Evolutionary conservation across 2,113 vertebrate genomes (phyloP).

Genomic region (Elgaria multicarinata): DNA sequence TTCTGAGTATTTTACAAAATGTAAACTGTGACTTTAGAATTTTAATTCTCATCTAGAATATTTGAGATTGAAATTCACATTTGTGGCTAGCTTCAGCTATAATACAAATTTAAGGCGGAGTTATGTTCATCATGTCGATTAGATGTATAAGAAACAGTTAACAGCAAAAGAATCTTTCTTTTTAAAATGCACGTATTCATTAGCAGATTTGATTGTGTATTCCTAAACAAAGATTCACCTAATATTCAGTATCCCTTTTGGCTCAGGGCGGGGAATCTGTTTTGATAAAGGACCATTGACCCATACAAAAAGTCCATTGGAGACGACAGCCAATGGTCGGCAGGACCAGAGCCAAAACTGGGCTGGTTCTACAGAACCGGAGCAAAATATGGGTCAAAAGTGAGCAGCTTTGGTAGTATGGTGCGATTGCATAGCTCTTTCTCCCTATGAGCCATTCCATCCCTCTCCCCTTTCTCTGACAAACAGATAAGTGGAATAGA

Average conservation of each 20-base stretch:
- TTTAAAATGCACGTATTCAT: not conserved
- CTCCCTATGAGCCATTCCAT: not conserved
- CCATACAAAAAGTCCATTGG: not conserved
- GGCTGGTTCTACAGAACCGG: not conserved
- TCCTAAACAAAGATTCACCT: not conserved
- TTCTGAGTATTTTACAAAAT: not conserved
- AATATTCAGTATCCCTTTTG: not conserved
- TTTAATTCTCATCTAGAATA: not conserved
- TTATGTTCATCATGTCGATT: no score
- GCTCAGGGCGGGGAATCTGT: not conserved
- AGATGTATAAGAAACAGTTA: not conserved
- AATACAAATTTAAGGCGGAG: not conserved
- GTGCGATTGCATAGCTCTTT: not conserved
- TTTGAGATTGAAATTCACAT: not conserved
- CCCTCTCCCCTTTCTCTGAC: not conserved
- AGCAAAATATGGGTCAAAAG: no score
- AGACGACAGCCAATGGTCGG: not conserved
- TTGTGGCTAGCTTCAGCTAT: not conserved
- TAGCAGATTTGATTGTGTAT: not conserved
- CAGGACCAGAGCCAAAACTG: not conserved
- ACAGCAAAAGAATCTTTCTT: not conserved
- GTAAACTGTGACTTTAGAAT: no score
- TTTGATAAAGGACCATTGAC: not conserved
- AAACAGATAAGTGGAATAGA: not conserved
- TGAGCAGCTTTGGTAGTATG: no score